Conservation (phyloP, 2,113 vertebrate species). For the Malurus alboscapulatus region DNA sequence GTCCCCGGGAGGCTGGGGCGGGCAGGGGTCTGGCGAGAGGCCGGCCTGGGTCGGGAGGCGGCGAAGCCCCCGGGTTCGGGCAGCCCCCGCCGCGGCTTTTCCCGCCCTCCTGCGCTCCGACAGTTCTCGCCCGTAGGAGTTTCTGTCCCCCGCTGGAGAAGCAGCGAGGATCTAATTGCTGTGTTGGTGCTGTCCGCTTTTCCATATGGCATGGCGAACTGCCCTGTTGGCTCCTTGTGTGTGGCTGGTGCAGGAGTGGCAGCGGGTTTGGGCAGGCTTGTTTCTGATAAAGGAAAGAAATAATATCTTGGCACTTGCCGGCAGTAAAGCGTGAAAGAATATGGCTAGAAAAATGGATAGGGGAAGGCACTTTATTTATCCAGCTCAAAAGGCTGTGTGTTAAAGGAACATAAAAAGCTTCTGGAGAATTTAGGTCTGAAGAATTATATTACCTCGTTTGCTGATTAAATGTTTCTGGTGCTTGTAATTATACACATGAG, state of each 20-base stretch:
- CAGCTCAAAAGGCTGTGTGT: not conserved
- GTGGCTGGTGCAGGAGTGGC: not conserved
- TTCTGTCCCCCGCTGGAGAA: not conserved
- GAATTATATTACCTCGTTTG: accelerated
- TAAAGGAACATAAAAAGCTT: not conserved
- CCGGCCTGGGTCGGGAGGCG: not conserved
- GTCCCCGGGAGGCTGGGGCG: not conserved
- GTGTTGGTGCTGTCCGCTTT: not conserved
- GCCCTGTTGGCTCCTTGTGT: not conserved
- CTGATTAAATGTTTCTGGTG: not conserved
- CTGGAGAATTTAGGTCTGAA: not conserved
- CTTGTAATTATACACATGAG: not conserved
- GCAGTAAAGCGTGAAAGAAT: not conserved
- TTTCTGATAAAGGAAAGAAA: not conserved
- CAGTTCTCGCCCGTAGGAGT: accelerated
- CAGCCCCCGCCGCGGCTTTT: not conserved
- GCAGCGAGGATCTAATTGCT: not conserved
- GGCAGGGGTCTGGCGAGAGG: not conserved
- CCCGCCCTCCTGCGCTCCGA: not conserved
- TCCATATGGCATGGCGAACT: not conserved
- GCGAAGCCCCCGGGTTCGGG: not conserved
- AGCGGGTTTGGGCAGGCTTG: not conserved
- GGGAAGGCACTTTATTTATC: not conserved
- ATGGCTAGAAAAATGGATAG: not conserved
- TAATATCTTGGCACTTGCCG: too few relatives aligned